phyloP scores from a whole-genome alignment of 1,140 invertebrate genomes.

The Oedothorax gibbosus region DNA sequence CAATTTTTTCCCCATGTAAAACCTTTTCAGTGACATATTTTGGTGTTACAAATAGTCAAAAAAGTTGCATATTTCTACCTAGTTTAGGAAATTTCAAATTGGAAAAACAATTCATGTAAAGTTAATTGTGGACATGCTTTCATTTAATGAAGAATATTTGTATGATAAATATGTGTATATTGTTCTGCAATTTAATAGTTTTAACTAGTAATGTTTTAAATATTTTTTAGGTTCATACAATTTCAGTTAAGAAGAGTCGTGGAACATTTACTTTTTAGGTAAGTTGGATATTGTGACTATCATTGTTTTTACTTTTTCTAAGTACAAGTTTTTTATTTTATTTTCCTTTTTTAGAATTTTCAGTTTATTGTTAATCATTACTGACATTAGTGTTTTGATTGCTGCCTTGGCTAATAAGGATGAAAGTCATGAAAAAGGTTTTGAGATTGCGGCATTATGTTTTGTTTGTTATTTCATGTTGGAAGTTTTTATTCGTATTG shows the following conservation, averaged over 20 bases:
- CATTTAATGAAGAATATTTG: background rate
- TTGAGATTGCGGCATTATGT: slow-evolving; percentile 65
- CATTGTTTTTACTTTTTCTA: background rate
- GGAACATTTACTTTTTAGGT: slow-evolving; percentile 57
- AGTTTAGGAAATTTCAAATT: too few species aligned
- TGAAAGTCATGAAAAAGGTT: slow-evolving; percentile 46
- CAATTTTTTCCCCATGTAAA: too few species aligned
- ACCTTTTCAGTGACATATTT: too few species aligned
- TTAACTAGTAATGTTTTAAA: background rate
- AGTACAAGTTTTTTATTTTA: background rate
- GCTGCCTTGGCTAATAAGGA: slow-evolving; percentile 67
- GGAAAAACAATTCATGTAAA: too few species aligned
- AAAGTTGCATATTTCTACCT: too few species aligned
- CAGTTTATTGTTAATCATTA: slow-evolving; percentile 66
- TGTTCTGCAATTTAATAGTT: background rate
- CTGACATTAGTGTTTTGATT: slow-evolving; percentile 69
- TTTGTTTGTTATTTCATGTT: slow-evolving; percentile 69
- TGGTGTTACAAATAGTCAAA: too few species aligned
- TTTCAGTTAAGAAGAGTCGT: slow-evolving; percentile 47
- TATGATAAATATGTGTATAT: background rate
- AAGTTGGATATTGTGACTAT: background rate
- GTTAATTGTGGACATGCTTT: too few species aligned
- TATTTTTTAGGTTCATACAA: slow-evolving; percentile 30
- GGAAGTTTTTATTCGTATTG: slow-evolving; percentile 68
- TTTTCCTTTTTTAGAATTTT: slow-evolving; percentile 50